Base-by-base conservation (phyloP, 2,888 invertebrate species). In the Cistogaster globosa region DNA sequence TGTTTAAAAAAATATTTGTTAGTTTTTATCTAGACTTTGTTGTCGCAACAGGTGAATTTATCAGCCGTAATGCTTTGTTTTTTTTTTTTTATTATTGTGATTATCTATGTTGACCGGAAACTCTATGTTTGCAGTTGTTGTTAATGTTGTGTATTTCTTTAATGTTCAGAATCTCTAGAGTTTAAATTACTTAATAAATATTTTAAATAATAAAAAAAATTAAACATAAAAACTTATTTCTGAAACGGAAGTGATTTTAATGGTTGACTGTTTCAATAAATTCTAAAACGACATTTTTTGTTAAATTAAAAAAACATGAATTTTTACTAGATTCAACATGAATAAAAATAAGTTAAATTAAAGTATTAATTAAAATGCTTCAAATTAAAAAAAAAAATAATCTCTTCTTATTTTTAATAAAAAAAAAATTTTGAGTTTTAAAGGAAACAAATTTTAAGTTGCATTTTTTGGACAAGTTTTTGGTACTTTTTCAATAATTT, bases 241-340 rank as follows among this genome's bases (percentile, higher is more conserved):
- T 68, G 57, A 77, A 84, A 81, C 81, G 77, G 84, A 84, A 77
- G 68, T 77, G 72, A 62, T 68, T 72, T 81, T 80, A 81, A 81
- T 76, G 81, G 51, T 75, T 63, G 75, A 45, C n/a, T 75, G 55
- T 62, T 11, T 75, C 38, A 80, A 38, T 20, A 48, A 79, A 57
- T 18, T 75, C 57, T 6, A 63, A 22, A 57, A 58, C 7, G 7
- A 32, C 11, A n/a, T n/a, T 32, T 20, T 53, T n/a, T 55, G 53
- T 51, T 22, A 1, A 67, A 68, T 14, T 8, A n/a, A 22, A 58
- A 58, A 16, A 63, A 55, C 26, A 2, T 26, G 4, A 26, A 26
- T 1, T 26, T 1, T 26, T 26, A 4, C 26, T 2, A 26, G 26
- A 4, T 4, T 4, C 4, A 4, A 4, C 26, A 2, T 26, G 4